Base-by-base conservation (phyloP, 2,888 invertebrate species). In the Drosophila prolongata region DNA sequence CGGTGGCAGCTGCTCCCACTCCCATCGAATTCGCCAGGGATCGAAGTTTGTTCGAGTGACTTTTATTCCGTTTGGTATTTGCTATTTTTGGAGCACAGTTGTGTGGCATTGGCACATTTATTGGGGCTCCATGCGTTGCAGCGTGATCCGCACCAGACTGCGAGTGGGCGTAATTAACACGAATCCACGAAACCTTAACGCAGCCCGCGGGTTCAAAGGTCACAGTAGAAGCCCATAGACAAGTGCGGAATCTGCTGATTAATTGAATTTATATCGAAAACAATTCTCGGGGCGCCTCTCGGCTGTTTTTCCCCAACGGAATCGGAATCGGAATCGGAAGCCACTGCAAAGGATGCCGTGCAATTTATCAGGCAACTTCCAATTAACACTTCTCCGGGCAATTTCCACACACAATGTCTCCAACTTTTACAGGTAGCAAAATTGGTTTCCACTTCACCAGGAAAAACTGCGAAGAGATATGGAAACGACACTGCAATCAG, bases 281-380 rank as follows among this genome's bases (percentile, higher is more conserved):
- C n/a, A n/a, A 30, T 30, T 34, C 34, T 13, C 24, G 34, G 34
- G 19, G 42, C 65, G 68, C 54, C 46, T 47, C 38, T 34, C 30
- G 30, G 14, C 30, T 47, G 46, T 30, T 14, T 30, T 47, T 30
- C 46, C 30, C 16, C 65, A 27, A 43, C 35, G 11, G 9, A 30
- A 30, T 30, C 8, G 14, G 9, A 30, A 30, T 30, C 8, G 14
- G 44, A 38, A 66, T 37, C 50, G 53, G 65, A 65, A 52, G 64
- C 65, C 65, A 44, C 47, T 49, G 40, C 62, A 40, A 49, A 10
- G 47, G 68, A 40, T 16, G 68, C 54, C 46, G n/a, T 6, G 68
- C 57, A 69, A 80, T 78, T 87, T 80, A 77, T 81, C 78, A 80
- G 70, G 55, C 72, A 64, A 73, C 56, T 81, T 71, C 56, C 88